Conservation (phyloP, 1,140 invertebrate genomes). For the Penaeus indicus region DNA sequence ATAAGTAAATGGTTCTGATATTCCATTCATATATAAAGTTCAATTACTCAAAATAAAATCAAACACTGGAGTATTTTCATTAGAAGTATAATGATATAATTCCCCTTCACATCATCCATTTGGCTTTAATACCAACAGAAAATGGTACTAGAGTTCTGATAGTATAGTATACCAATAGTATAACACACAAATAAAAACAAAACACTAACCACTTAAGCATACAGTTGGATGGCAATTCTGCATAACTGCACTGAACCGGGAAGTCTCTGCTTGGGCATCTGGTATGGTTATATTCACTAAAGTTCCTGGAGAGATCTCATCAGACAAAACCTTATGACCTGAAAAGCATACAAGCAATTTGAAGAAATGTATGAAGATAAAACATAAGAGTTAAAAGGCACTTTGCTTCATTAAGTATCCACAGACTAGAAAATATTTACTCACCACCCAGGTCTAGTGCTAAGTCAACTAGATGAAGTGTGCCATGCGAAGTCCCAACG, state of each 20-base stretch:
- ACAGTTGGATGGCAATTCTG: constrained; percentile 48
- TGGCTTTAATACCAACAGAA: no score
- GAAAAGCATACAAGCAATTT: constrained; percentile 1
- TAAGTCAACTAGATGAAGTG: constrained; percentile 50
- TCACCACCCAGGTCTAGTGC: constrained; percentile 48
- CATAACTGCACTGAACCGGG: constrained; percentile 22
- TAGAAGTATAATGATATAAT: no score
- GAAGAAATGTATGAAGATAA: background rate
- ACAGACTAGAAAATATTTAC: background rate
- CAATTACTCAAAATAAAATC: no score
- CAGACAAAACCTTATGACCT: constrained; percentile 56
- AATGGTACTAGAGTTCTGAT: no score
- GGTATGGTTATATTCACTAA: constrained; percentile 23
- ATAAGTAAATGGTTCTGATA: no score
- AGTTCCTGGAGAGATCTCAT: constrained; percentile 52
- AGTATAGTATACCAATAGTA: no score
- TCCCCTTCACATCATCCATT: no score
- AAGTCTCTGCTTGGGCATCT: constrained; percentile 41
- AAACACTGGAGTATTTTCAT: no score
- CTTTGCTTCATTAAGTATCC: background rate
- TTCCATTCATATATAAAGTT: no score
- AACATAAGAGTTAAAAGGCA: background rate
- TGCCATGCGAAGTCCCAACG: constrained; percentile 50
- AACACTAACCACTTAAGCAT: constrained; percentile 46
- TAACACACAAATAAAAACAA: background rate